Percentiles rank a stretch among this genome's conserved stretches.
phyloP scores from a whole-genome alignment of 1,140 invertebrate genomes.

The Globodera rostochiensis region DNA sequence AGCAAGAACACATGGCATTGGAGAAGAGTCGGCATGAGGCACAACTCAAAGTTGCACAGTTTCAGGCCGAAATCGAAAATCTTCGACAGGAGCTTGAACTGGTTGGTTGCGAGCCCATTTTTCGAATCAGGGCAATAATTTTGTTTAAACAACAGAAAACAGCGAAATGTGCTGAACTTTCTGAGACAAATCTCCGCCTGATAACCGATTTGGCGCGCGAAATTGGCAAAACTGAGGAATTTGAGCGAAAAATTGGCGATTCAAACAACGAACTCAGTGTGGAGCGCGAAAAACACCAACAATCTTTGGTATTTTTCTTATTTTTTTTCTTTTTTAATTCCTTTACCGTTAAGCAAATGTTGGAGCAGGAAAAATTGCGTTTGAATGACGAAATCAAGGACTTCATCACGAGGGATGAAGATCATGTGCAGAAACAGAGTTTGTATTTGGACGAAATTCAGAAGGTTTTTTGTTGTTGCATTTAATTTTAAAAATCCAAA shows the following conservation, averaged over 20 bases:
- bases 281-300: constrained; percentile 25
- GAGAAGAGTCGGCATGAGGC: constrained; percentile 22
- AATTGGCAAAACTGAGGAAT: constrained; percentile 11
- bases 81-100: constrained; percentile 19
- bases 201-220: constrained; percentile 15
- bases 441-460: constrained; percentile 40
- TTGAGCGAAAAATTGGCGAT: constrained; percentile 25
- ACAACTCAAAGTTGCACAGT: constrained; percentile 20
- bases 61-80: constrained; percentile 15
- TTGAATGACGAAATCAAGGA: constrained; percentile 27
- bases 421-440: constrained; percentile 27
- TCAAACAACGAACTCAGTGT: neutral
- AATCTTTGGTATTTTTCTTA: constrained; percentile 17
- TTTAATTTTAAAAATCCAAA: constrained; percentile 19
- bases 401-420: constrained; percentile 32
- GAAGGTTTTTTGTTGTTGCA: constrained; percentile 23
- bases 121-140: neutral
- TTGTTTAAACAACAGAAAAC: constrained; percentile 4
- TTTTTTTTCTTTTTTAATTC: neutral
- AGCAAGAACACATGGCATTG: constrained; percentile 10
- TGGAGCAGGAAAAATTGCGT: constrained; percentile 39
- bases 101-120: neutral
- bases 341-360: constrained; percentile 15
- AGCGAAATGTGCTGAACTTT: constrained; percentile 2
- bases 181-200: constrained; percentile 17